Evolutionary conservation across 1,140 invertebrate species (phyloP).

Genomic region (Ceratosolen fusciceps): DNA sequence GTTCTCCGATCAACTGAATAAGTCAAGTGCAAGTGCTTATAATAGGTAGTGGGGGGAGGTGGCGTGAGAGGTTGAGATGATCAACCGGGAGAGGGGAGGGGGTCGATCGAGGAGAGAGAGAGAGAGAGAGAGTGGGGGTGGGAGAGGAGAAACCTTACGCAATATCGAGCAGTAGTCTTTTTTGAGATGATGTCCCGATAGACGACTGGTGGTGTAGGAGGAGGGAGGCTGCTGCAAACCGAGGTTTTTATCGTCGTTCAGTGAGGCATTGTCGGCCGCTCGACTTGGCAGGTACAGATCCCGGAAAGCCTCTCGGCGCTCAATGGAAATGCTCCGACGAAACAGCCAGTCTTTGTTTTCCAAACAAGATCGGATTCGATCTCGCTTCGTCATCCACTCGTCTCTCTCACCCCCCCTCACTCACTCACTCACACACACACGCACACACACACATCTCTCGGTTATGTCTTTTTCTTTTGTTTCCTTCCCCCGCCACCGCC

Average conservation of each 20-base stretch:
- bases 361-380: not conserved
- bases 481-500: not conserved
- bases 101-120: too few relatives aligned
- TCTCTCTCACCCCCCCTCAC: slow-evolving; percentile 1
- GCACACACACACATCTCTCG: too few relatives aligned
- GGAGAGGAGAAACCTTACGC: slow-evolving; percentile 2
- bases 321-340: slow-evolving; percentile 13
- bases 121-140: too few relatives aligned
- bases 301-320: not conserved
- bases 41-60: too few relatives aligned
- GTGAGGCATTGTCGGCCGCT: not conserved
- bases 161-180: not conserved
- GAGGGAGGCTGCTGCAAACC: not conserved
- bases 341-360: slow-evolving; percentile 22
- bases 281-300: slow-evolving; percentile 17
- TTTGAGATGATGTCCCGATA: not conserved
- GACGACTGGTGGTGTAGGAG: not conserved
- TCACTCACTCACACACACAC: not conserved
- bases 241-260: slow-evolving; percentile 10
- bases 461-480: not conserved
- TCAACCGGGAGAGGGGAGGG: too few relatives aligned
- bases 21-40: too few relatives aligned
- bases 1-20: not conserved
- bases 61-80: too few relatives aligned
- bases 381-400: not conserved